Percentiles rank a stretch among this genome's conserved stretches.
These are phyloP conservation scores for Coreoperca whiteheadi DNA, from an alignment of 2,113 vertebrate species.

Conservation along the genomic window DNA sequence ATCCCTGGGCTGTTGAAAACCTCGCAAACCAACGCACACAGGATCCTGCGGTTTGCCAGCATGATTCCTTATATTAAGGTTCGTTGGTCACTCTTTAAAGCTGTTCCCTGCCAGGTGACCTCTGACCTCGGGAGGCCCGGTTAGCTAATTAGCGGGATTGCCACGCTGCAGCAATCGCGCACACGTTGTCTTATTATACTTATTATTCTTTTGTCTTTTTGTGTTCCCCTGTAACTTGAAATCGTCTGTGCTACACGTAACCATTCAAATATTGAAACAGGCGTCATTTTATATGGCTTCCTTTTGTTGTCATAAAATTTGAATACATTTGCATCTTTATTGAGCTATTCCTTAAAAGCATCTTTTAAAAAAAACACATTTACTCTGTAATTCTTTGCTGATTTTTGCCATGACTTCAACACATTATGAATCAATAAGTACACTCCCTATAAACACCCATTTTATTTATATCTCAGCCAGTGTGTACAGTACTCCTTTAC, in stretches of 20 bases:
- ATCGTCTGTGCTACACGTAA: background rate
- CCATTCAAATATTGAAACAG: background rate
- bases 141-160: background rate
- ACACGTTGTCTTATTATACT: background rate
- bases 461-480: background rate
- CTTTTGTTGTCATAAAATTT: background rate
- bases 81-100: background rate
- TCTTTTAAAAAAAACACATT: background rate
- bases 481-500: background rate
- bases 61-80: background rate
- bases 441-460: background rate
- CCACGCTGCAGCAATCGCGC: background rate
- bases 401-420: too few species aligned
- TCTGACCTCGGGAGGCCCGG: conserved; percentile 6
- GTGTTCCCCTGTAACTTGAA: background rate
- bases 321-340: background rate
- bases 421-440: background rate
- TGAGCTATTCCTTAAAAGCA: background rate
- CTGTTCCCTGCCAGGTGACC: background rate
- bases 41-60: background rate
- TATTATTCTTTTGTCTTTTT: background rate
- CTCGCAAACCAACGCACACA: background rate
- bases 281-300: background rate
- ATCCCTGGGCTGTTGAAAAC: background rate
- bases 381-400: too few species aligned